These are phyloP conservation scores for Batillaria attramentaria DNA, from an alignment of 1,140 invertebrate species.

Conservation along the genomic window DNA sequence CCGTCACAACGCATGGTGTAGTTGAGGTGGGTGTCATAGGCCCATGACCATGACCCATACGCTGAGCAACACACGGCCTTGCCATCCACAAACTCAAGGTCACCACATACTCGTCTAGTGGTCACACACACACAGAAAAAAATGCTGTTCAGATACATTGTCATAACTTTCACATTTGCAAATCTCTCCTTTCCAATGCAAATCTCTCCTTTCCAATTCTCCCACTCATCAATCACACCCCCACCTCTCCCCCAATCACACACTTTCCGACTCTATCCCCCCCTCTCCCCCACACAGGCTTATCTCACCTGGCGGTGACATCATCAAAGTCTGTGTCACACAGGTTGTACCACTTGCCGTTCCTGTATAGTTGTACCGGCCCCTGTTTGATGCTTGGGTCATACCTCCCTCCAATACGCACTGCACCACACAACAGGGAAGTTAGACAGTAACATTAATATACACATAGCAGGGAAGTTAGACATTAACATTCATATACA, in stretches of 20 bases:
- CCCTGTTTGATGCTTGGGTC: conserved; percentile 42
- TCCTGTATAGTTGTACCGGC: conserved; percentile 46
- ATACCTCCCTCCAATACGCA: conserved; percentile 47
- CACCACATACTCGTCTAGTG: conserved; percentile 45
- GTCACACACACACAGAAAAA: no score
- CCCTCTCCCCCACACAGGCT: not conserved
- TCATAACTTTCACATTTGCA: not conserved
- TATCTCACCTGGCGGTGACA: conserved; percentile 41
- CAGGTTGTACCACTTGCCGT: conserved; percentile 49
- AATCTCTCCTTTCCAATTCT: not conserved
- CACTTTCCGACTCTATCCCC: not conserved
- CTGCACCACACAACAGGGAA: no score
- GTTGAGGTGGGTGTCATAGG: conserved; percentile 29
- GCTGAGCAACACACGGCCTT: conserved; percentile 53
- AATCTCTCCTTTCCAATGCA: not conserved
- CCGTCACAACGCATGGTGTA: conserved; percentile 51
- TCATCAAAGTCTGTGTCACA: conserved; percentile 59
- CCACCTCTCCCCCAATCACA: not conserved
- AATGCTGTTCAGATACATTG: not conserved
- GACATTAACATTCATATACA: no score
- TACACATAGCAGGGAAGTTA: no score
- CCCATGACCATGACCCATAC: conserved; percentile 31
- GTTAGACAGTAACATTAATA: no score
- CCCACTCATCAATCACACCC: not conserved
- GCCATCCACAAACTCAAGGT: conserved; percentile 52